These are phyloP conservation scores for Calliopsis andreniformis DNA, from an alignment of 1,140 invertebrate species.

Conservation along the genomic window DNA sequence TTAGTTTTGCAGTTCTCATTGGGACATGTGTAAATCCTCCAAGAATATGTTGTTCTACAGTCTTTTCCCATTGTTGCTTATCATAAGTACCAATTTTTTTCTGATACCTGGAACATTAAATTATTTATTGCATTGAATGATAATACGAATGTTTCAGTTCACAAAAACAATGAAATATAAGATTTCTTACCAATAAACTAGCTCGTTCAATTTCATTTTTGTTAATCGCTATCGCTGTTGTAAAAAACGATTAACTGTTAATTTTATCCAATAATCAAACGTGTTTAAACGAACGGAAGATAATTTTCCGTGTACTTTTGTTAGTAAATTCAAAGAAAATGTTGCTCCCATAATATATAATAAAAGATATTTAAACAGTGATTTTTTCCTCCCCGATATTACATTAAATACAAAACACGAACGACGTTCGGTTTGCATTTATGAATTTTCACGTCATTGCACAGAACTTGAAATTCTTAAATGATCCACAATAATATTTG, in stretches of 20 bases:
- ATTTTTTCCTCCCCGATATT: constrained; percentile 19
- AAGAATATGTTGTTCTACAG: constrained; percentile 93
- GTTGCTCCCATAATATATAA: constrained; percentile 67
- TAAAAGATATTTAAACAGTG: constrained; percentile 10
- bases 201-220: constrained; percentile 73
- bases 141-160: neutral
- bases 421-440: constrained; percentile 5
- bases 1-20: constrained; percentile 92
- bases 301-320: constrained; percentile 34
- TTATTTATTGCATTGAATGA: neutral
- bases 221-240: constrained; percentile 10
- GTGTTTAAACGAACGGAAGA: constrained; percentile 13
- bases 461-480: constrained; percentile 1
- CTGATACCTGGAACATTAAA: constrained; percentile 87
- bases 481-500: neutral
- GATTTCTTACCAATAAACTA: constrained; percentile 75
- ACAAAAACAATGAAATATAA: neutral
- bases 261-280: constrained; percentile 13
- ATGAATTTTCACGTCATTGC: constrained; percentile 36
- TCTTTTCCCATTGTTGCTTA: constrained; percentile 97
- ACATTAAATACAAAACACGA: neutral
- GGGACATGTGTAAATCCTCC: constrained; percentile 92
- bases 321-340: constrained; percentile 26
- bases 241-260: constrained; percentile 17
- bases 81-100: constrained; percentile 98